Evolutionary conservation across 2,888 invertebrate species (phyloP).

Genomic region (Arge pagana): DNA sequence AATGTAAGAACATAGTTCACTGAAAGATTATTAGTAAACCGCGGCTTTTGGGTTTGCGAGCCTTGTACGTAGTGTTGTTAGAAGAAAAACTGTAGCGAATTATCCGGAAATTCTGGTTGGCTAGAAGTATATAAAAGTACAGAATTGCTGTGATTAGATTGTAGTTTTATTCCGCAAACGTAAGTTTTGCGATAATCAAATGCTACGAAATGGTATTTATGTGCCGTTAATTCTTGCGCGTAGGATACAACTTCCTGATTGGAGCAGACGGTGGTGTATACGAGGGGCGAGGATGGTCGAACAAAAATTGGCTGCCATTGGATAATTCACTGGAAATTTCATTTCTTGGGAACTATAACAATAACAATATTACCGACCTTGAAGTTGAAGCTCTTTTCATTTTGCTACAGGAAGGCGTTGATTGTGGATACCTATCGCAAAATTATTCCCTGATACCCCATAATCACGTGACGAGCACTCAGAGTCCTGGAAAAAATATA

Average conservation of each 20-base stretch:
- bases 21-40: too few species aligned
- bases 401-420: constrained; percentile 57
- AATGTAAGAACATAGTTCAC: too few species aligned
- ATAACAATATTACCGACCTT: background rate
- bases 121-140: too few species aligned
- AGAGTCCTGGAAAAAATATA: constrained; percentile 62
- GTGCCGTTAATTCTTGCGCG: too few species aligned
- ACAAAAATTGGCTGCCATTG: constrained; percentile 1
- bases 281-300: constrained; percentile 16
- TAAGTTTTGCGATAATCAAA: background rate
- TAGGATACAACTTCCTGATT: constrained; percentile 10
- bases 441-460: constrained; percentile 62
- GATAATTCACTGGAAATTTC: constrained; percentile 8
- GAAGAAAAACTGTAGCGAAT: too few species aligned
- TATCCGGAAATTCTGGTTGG: too few species aligned
- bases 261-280: constrained; percentile 18
- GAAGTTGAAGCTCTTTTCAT: constrained; percentile 48
- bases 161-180: too few species aligned
- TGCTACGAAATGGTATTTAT: background rate
- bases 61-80: too few species aligned
- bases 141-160: too few species aligned
- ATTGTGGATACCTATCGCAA: constrained; percentile 53
- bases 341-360: constrained; percentile 7
- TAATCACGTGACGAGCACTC: constrained; percentile 59
- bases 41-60: too few species aligned